Conservation (phyloP, 2,797 vertebrate genomes). For the Sebastolobus alascanus region DNA sequence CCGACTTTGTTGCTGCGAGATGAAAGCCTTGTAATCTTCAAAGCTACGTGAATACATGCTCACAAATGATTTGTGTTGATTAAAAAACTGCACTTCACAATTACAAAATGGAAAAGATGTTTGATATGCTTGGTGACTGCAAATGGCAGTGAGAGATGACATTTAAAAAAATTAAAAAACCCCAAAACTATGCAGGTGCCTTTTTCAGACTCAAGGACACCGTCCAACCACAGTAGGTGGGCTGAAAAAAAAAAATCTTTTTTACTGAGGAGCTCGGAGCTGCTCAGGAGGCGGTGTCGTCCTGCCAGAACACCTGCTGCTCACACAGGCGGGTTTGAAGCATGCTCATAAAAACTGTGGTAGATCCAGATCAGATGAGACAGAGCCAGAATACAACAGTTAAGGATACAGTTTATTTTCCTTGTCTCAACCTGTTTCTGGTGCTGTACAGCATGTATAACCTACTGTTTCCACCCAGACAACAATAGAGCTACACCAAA, state of each 20-base stretch:
- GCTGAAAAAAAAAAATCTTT: conserved; percentile 6
- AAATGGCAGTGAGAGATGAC: neutral
- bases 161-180: neutral
- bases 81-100: conserved; percentile 6
- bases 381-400: neutral
- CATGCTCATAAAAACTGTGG: neutral
- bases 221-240: conserved; percentile 13
- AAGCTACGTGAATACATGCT: conserved; percentile 25
- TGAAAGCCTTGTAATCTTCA: conserved; percentile 52
- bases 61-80: conserved; percentile 25
- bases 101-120: neutral
- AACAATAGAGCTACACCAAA: no score
- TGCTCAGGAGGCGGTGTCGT: conserved; percentile 22
- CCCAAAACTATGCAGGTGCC: neutral
- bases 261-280: neutral
- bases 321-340: conserved; percentile 34
- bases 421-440: no score
- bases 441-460: no score
- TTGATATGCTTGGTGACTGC: neutral
- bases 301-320: conserved; percentile 47
- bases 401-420: neutral
- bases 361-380: conserved; percentile 12
- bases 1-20: conserved; percentile 34
- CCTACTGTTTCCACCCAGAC: no score
- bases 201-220: conserved; percentile 37